Evolutionary conservation across 2,888 invertebrate species (phyloP).

Genomic region (Pimpla rufipes): DNA sequence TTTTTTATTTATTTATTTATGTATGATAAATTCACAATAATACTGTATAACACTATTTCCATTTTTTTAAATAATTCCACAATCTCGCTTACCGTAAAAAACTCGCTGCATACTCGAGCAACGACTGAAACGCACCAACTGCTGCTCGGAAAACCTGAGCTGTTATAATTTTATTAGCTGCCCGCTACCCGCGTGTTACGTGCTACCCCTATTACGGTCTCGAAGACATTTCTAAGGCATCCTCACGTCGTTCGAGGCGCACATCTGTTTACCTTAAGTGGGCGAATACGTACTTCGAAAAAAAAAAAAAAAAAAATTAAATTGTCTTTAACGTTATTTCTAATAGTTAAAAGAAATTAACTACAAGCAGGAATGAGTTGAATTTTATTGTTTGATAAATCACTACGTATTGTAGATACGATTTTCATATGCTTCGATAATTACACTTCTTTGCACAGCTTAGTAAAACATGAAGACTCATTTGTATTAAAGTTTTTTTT

Average conservation of each 20-base stretch:
- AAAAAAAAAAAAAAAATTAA: background rate
- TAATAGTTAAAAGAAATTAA: background rate
- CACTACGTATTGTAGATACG: too few relatives aligned
- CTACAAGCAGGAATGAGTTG: too few relatives aligned
- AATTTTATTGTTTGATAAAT: too few relatives aligned
- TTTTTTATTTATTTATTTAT: background rate
- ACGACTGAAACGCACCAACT: constrained; percentile 76
- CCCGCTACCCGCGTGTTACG: constrained; percentile 64
- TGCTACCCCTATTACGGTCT: constrained; percentile 78
- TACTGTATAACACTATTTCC: background rate
- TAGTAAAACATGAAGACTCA: too few relatives aligned
- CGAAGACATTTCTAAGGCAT: constrained; percentile 81
- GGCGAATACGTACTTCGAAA: background rate
- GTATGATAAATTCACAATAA: background rate
- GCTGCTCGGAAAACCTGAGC: constrained; percentile 74
- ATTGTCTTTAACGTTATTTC: background rate
- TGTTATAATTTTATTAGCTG: constrained; percentile 69
- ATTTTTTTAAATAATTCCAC: background rate
- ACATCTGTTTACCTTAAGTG: constrained; percentile 44
- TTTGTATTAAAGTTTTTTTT: too few relatives aligned
- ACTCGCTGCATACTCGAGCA: constrained; percentile 78
- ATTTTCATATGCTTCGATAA: too few relatives aligned
- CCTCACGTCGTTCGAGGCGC: constrained; percentile 54
- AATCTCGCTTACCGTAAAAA: constrained; percentile 78
- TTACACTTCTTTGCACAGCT: too few relatives aligned